Evolutionary conservation across 1,140 invertebrate species (phyloP), one percentile per base, ranked within the genome.

Genomic region (Chironomus striatipennis): DNA sequence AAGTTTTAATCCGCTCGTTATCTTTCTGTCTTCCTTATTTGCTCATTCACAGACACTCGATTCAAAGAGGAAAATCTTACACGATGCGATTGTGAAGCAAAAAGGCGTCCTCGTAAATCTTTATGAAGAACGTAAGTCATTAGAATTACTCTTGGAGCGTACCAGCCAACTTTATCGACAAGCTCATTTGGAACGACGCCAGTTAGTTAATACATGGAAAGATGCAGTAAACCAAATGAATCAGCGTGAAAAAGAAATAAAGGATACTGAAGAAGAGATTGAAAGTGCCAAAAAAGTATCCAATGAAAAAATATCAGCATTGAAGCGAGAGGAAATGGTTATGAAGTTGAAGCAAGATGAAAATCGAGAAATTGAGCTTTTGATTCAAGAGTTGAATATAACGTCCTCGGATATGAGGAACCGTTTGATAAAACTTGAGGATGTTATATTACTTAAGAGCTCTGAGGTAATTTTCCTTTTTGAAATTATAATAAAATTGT

Each of bases 151-250:
- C 75, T 75, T 82, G 20, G 80, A 82, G 73, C 77, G 80, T 7
- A 80, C 80, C 0, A 79, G 79, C 2, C 75, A 79, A 21, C 76
- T 81, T 7, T 82, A 82, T 70, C 76, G 81, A 10, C 76, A 79
- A 15, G 80, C 81, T 0, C 80, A 82, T 74, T 20, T 76, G 65
- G 81, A 82, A 74, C 77, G 81, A 5, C 77, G 79, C 1, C 77
- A 81, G 65, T 80, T 82, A 81, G 79, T 82, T 20, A 78, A 81
- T 0, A 82, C 80, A 0, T 82, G 81, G 81, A 82, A 81, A 76
- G 76, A 77, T 18, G 81, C 81, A 0, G 81, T 82, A 9, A 77
- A 78, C 42, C 78, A 80, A 73, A 81, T 82, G 81, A 78, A 80
- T 18, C 81, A 82, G 73, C 79, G 81, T 7, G 81, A 82, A 64